These are phyloP conservation scores for Tigriopus japonicus DNA, from an alignment of 1,140 invertebrate genomes.

Conservation along the genomic window DNA sequence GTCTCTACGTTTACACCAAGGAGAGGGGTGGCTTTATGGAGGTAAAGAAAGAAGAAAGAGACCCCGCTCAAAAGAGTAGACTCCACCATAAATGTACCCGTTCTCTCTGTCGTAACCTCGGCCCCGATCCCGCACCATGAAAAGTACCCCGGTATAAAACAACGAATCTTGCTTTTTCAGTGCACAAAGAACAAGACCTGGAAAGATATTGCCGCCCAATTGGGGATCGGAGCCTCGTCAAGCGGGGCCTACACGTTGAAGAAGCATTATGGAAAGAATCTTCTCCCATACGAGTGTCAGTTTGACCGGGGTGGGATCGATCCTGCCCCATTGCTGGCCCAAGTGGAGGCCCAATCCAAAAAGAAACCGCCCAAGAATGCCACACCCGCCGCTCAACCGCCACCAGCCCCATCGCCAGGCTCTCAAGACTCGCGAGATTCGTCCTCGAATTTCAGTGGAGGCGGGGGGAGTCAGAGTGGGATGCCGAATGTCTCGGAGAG, in stretches of 20 bases:
- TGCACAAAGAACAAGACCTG: constrained; percentile 95
- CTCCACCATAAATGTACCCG: too few species aligned
- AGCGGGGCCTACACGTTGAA: constrained; percentile 88
- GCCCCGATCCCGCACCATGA: too few species aligned
- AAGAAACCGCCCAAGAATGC: constrained; percentile 4
- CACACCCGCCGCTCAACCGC: background rate
- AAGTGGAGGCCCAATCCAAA: constrained; percentile 37
- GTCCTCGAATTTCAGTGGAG: background rate
- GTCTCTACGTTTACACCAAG: constrained; percentile 81
- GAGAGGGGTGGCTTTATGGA: constrained; percentile 92
- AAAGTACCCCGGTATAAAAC: too few species aligned
- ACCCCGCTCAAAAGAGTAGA: too few species aligned
- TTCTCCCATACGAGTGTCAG: constrained; percentile 86
- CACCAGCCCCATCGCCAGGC: constrained; percentile 4
- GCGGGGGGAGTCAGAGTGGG: background rate
- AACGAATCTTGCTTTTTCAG: constrained; percentile 31
- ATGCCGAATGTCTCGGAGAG: background rate
- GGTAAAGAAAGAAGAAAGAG: constrained; percentile 37
- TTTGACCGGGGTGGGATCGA: constrained; percentile 90
- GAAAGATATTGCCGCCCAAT: constrained; percentile 84
- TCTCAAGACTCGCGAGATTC: constrained; percentile 12
- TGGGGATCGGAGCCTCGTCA: constrained; percentile 85
- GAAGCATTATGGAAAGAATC: constrained; percentile 93
- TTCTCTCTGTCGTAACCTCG: too few species aligned
- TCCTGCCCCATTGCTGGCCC: constrained; percentile 81